phyloP scores from a whole-genome alignment of 1,140 invertebrate genomes.

The Phthorimaea operculella region DNA sequence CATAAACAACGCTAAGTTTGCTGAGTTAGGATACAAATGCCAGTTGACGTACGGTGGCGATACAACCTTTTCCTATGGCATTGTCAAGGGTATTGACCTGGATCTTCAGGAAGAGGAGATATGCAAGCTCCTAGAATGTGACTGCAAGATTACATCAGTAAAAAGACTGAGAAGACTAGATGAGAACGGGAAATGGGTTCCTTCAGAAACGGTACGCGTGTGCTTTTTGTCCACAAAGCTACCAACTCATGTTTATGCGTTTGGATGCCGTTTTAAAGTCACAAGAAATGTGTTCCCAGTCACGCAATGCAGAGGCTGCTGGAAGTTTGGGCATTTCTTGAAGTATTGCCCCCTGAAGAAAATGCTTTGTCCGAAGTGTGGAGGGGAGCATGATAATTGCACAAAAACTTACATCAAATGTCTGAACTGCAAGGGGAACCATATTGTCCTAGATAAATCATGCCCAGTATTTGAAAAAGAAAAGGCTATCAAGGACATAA shows the following conservation, averaged over 20 bases:
- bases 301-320: slow-evolving; percentile 28
- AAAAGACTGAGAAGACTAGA: neutral
- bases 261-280: slow-evolving; percentile 16
- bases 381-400: slow-evolving; percentile 21
- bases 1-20: neutral
- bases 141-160: neutral
- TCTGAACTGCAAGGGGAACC: slow-evolving; percentile 19
- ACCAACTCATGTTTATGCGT: neutral
- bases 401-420: slow-evolving; percentile 19
- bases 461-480: slow-evolving; percentile 25
- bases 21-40: neutral
- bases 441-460: slow-evolving; percentile 17
- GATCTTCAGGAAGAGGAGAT: neutral
- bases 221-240: neutral
- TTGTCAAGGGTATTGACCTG: neutral
- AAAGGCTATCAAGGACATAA: slow-evolving; percentile 20
- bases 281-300: slow-evolving; percentile 28
- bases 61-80: neutral
- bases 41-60: neutral
- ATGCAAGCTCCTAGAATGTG: neutral
- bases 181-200: neutral
- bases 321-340: slow-evolving; percentile 21
- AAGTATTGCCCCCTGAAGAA: slow-evolving; percentile 18
- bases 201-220: neutral
- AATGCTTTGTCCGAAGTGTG: slow-evolving; percentile 27